Evolutionary conservation across 2,888 invertebrate genomes (phyloP).

Genomic region (Lithophane leautieri): DNA sequence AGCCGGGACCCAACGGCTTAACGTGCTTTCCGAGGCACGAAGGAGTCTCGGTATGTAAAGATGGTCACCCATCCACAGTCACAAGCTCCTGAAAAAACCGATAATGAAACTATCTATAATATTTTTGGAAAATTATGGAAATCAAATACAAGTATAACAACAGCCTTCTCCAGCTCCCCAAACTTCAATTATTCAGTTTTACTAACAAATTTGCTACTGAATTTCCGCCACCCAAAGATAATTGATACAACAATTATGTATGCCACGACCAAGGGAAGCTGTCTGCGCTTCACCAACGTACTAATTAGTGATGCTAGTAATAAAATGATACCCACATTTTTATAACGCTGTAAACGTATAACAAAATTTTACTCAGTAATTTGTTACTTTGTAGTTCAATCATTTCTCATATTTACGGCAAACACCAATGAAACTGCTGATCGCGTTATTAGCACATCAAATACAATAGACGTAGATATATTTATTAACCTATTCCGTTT

Average conservation of each 20-base stretch:
- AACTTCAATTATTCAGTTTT: background rate
- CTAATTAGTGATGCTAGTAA: constrained; percentile 10
- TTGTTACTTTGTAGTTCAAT: background rate
- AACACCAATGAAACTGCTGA: too few relatives aligned
- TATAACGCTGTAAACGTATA: background rate
- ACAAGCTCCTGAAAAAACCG: too few relatives aligned
- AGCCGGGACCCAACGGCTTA: too few relatives aligned
- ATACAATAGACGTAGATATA: too few relatives aligned
- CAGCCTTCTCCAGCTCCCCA: too few relatives aligned
- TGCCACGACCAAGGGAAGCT: background rate
- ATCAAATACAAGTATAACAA: background rate
- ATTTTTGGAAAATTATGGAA: background rate
- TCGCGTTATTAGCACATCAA: too few relatives aligned
- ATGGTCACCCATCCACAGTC: too few relatives aligned
- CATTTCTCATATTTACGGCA: background rate
- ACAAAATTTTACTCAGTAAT: background rate
- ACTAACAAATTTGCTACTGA: background rate
- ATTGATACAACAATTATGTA: constrained; percentile 16
- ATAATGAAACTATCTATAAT: too few relatives aligned
- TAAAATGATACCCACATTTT: constrained; percentile 1
- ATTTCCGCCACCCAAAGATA: background rate
- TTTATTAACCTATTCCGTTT: too few relatives aligned
- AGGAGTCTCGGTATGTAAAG: too few relatives aligned
- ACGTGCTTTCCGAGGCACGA: too few relatives aligned
- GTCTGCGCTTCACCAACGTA: background rate